Percentiles rank a stretch among this genome's conserved stretches.
Conservation (phyloP, 2,797 vertebrate species). For the Helostoma temminkii region DNA sequence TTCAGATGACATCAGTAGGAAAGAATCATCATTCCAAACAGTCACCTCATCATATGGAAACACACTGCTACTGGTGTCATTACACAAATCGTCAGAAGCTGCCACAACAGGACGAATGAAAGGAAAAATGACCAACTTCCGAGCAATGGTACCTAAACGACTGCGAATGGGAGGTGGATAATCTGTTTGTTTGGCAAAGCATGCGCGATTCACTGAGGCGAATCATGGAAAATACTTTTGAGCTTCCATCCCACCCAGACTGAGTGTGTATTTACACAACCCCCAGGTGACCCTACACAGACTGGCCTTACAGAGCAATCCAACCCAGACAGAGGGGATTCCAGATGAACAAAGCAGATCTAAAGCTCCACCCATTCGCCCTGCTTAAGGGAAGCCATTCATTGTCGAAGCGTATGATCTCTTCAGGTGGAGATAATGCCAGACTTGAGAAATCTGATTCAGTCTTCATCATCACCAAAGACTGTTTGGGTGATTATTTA, state of each 20-base stretch:
- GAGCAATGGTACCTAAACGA: constrained; percentile 53
- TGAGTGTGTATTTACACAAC: constrained; percentile 78
- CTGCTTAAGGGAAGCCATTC: constrained; percentile 4
- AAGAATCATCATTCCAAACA: constrained; percentile 63
- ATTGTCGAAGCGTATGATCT: constrained; percentile 32
- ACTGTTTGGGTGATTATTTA: constrained; percentile 23
- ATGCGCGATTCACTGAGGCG: constrained; percentile 65
- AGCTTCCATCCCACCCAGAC: constrained; percentile 79
- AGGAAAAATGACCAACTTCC: constrained; percentile 42
- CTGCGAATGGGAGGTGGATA: constrained; percentile 43
- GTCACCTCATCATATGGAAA: constrained; percentile 58
- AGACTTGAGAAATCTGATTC: constrained; percentile 30
- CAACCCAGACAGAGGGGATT: constrained; percentile 41
- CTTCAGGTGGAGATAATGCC: constrained; percentile 20
- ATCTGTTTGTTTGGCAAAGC: constrained; percentile 72
- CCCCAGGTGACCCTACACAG: constrained; percentile 59
- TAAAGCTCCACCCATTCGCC: constrained; percentile 18
- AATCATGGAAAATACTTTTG: constrained; percentile 80
- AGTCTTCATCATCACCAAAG: constrained; percentile 28
- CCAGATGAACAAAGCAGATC: constrained; percentile 31
- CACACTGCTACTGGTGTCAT: constrained; percentile 32
- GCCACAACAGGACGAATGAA: constrained; percentile 52
- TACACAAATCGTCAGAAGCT: constrained; percentile 36
- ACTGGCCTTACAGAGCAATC: constrained; percentile 58
- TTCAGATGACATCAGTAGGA: constrained; percentile 73